Evolutionary conservation across 2,797 vertebrate species (phyloP).

Genomic region (Craterocephalus amniculus): DNA sequence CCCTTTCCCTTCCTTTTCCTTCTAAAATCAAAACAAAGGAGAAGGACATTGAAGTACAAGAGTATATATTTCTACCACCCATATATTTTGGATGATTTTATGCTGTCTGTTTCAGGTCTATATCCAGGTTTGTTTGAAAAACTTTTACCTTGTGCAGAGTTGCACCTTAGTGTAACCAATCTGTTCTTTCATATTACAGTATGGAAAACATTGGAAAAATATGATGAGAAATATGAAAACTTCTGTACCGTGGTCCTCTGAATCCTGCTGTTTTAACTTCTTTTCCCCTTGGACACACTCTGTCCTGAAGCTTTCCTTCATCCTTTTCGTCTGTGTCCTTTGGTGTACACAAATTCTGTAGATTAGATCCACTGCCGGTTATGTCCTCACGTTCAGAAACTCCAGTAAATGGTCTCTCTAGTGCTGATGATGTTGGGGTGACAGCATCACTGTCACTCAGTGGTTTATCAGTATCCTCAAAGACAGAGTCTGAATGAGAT

Average conservation of each 20-base stretch:
- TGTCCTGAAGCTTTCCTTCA: conserved; percentile 67
- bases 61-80: not conserved
- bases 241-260: conserved; percentile 79
- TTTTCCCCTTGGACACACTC: conserved; percentile 74
- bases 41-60: conserved; percentile 28
- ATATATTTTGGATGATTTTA: not conserved
- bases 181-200: conserved; percentile 26
- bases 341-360: conserved; percentile 35
- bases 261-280: conserved; percentile 80
- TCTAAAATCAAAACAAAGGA: conserved; percentile 68
- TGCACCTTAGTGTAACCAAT: conserved; percentile 22
- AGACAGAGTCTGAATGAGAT: conserved; percentile 79
- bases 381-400: conserved; percentile 38
- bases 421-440: conserved; percentile 60
- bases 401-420: conserved; percentile 46
- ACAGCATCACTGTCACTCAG: conserved; percentile 65
- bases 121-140: not conserved
- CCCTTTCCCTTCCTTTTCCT: conserved; percentile 84
- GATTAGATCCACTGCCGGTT: conserved; percentile 33
- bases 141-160: not conserved
- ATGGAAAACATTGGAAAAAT: conserved; percentile 34
- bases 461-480: conserved; percentile 76
- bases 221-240: not conserved
- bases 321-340: conserved; percentile 48
- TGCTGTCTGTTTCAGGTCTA: not conserved